Percentiles rank a stretch among this genome's conserved stretches.
These are phyloP conservation scores for Hylyphantes graminicola DNA, from an alignment of 1,140 invertebrate species.

Conservation along the genomic window DNA sequence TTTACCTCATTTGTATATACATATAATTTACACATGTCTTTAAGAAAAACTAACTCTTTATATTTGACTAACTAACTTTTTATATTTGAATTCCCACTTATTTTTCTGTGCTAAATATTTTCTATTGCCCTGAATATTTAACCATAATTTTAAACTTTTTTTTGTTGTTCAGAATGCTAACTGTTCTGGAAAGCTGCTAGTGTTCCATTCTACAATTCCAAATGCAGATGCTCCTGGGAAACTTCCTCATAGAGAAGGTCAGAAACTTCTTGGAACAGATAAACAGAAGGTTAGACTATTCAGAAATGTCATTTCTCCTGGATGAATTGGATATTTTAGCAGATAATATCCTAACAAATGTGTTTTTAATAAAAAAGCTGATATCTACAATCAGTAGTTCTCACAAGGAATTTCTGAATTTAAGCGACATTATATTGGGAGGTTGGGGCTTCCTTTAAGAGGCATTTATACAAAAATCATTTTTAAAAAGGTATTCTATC, in stretches of 20 bases:
- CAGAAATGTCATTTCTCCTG: neutral
- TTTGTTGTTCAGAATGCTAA: constrained; percentile 78
- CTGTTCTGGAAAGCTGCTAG: constrained; percentile 90
- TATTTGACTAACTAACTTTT: neutral
- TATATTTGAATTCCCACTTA: neutral
- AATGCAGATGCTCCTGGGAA: constrained; percentile 94
- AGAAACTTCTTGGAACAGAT: constrained; percentile 92
- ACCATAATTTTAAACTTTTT: neutral
- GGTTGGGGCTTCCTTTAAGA: too few species aligned
- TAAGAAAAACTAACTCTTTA: neutral
- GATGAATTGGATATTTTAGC: neutral
- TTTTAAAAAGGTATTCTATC: too few species aligned
- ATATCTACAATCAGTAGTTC: too few species aligned
- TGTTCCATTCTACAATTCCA: constrained; percentile 96
- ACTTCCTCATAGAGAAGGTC: constrained; percentile 94
- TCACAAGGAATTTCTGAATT: too few species aligned
- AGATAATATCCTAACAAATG: neutral
- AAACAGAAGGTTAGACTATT: constrained; percentile 78
- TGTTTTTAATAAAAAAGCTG: neutral
- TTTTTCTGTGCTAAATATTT: too few species aligned
- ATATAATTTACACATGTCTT: neutral
- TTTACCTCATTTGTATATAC: neutral
- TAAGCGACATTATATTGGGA: too few species aligned
- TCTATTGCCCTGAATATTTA: too few species aligned
- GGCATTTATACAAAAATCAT: too few species aligned